phyloP scores from a whole-genome alignment of 2,888 invertebrate species.

The Ormyrus pomaceus region DNA sequence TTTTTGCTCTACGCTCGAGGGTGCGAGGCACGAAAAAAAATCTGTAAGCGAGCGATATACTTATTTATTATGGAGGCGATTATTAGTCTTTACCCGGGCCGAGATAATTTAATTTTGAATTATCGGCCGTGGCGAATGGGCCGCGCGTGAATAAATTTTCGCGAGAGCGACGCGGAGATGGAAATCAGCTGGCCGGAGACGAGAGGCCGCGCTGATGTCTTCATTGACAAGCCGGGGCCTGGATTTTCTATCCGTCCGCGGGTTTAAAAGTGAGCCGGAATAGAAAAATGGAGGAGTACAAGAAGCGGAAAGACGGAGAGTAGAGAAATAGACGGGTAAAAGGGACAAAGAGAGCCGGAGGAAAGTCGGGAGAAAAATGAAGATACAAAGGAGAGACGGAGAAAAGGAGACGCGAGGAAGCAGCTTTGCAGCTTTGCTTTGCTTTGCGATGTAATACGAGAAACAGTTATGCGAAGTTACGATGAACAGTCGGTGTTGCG shows the following conservation, averaged over 20 bases:
- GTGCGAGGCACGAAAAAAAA: neutral
- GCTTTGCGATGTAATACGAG: constrained; percentile 59
- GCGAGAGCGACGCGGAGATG: neutral
- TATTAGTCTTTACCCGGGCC: constrained; percentile 10
- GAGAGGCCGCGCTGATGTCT: neutral
- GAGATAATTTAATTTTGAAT: constrained; percentile 28
- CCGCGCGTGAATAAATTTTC: neutral
- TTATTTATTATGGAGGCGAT: constrained; percentile 41
- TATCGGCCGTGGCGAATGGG: neutral
- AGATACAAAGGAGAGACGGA: constrained; percentile 40
- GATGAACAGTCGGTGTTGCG: constrained; percentile 38
- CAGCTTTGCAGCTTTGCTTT: neutral
- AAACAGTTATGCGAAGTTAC: constrained; percentile 58
- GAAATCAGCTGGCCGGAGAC: neutral
- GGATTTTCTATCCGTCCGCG: too few relatives aligned
- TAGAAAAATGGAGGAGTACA: neutral
- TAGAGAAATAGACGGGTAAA: constrained; percentile 10
- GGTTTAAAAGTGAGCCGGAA: neutral
- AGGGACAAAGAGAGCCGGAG: constrained; percentile 22
- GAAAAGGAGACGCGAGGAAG: constrained; percentile 13
- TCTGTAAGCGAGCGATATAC: constrained; percentile 15
- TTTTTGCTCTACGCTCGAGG: neutral
- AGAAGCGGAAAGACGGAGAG: constrained; percentile 10
- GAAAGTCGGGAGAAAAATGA: constrained; percentile 42
- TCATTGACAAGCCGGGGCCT: neutral